A percentile compares a stretch with the other conserved stretches of the same genome.
These are phyloP conservation scores for Romanogobio albipinnatus DNA, from an alignment of 2,113 vertebrate genomes.

Conservation along the genomic window DNA sequence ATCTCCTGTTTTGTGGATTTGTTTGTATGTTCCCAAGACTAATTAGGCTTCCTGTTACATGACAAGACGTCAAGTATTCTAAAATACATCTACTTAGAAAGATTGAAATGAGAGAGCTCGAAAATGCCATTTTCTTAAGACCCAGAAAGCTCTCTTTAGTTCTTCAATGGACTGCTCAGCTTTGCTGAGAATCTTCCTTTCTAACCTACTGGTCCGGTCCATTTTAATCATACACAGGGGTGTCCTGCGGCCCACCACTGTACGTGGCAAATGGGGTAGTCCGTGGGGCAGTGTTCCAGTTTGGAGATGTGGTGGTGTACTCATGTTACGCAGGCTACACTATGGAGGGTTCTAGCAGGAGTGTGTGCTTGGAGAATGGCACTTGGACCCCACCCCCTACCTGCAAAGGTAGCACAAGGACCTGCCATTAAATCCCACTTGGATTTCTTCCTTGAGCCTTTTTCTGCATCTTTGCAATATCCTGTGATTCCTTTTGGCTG, in stretches of 20 bases:
- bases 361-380: slow-evolving; percentile 91
- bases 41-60: not conserved
- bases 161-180: slow-evolving; percentile 14
- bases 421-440: slow-evolving; percentile 9
- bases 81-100: not conserved
- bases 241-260: slow-evolving; percentile 88
- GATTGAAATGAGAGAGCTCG: not conserved
- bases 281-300: slow-evolving; percentile 87
- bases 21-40: not conserved
- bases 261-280: slow-evolving; percentile 87
- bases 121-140: not conserved
- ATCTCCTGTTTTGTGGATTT: not conserved
- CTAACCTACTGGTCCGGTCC: slow-evolving; percentile 70
- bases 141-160: not conserved
- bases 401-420: slow-evolving; percentile 85
- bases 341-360: slow-evolving; percentile 88
- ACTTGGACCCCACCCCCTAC: slow-evolving; percentile 90
- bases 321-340: slow-evolving; percentile 93
- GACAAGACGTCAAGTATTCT: not conserved
- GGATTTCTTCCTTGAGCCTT: not conserved
- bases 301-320: slow-evolving; percentile 90
- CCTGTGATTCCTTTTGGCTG: slow-evolving; percentile 16
- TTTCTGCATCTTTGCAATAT: slow-evolving; percentile 30
- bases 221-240: slow-evolving; percentile 82
- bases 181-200: slow-evolving; percentile 42